Evolutionary conservation across 1,140 invertebrate species (phyloP).

Genomic region (Paraescarpia echinospica): DNA sequence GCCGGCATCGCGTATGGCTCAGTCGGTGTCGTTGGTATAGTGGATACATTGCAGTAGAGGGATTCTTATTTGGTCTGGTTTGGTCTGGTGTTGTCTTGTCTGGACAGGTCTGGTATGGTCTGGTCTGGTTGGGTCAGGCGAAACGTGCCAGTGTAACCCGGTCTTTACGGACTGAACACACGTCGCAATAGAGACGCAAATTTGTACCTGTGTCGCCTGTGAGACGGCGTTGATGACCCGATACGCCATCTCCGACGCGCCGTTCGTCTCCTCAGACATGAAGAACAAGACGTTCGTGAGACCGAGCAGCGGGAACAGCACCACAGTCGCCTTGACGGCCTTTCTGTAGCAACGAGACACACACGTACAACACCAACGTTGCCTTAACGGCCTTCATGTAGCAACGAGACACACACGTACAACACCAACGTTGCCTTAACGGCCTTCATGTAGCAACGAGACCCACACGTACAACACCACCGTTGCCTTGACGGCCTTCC

Average conservation of each 20-base stretch:
- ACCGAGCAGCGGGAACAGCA: constrained; percentile 65
- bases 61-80: too few relatives aligned
- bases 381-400: background rate
- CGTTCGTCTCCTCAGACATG: constrained; percentile 56
- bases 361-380: background rate
- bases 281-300: constrained; percentile 63
- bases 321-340: constrained; percentile 62
- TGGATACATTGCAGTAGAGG: too few relatives aligned
- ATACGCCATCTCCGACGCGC: constrained; percentile 52
- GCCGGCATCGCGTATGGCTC: too few relatives aligned
- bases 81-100: too few relatives aligned
- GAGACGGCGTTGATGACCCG: constrained; percentile 61
- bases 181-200: too few relatives aligned
- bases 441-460: background rate
- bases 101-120: background rate
- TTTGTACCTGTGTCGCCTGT: constrained; percentile 61
- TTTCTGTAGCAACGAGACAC: constrained; percentile 53
- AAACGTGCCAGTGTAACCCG: too few relatives aligned
- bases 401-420: background rate
- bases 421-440: background rate
- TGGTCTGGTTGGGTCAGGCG: too few relatives aligned
- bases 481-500: constrained; percentile 64
- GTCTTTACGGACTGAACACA: too few relatives aligned
- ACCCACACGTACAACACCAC: constrained; percentile 52
- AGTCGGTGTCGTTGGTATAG: too few relatives aligned